These are phyloP conservation scores for Spialia ferax DNA, from an alignment of 2,888 invertebrate species.

Conservation along the genomic window DNA sequence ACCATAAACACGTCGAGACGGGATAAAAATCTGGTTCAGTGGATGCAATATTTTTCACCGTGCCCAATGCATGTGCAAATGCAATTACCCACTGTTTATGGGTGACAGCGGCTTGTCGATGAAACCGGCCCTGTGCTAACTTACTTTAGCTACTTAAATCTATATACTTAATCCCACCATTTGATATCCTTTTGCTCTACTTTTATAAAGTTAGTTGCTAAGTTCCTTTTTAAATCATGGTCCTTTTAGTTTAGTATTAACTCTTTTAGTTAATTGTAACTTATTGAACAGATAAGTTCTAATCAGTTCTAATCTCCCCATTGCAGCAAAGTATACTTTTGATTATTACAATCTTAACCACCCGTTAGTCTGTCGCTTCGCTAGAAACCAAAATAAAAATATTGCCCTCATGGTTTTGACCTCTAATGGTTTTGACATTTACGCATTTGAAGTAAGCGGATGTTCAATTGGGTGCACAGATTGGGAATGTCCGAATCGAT, in stretches of 20 bases:
- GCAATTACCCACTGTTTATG: slow-evolving; percentile 51
- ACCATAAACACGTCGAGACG: slow-evolving; percentile 43
- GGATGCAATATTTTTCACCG: slow-evolving; percentile 51
- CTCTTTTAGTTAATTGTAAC: no score
- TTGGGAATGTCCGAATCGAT: slow-evolving; percentile 23
- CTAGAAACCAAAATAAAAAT: slow-evolving; percentile 12
- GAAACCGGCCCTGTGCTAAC: slow-evolving; percentile 55
- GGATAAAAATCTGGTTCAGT: slow-evolving; percentile 50
- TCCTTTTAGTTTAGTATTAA: no score
- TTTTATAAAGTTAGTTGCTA: no score
- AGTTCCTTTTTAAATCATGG: no score
- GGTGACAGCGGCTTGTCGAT: slow-evolving; percentile 45
- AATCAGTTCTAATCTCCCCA: no score
- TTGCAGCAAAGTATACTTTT: no score
- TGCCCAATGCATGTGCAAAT: slow-evolving; percentile 55
- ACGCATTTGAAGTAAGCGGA: slow-evolving; percentile 22
- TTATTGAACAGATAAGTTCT: no score
- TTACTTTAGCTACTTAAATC: slow-evolving; percentile 50
- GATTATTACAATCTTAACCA: no score
- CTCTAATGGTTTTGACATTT: slow-evolving; percentile 15
- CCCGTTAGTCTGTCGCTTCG: no score
- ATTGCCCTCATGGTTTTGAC: slow-evolving; percentile 4
- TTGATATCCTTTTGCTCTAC: slow-evolving; percentile 24
- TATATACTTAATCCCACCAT: slow-evolving; percentile 45
- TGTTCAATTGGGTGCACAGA: slow-evolving; percentile 18